phyloP scores from a whole-genome alignment of 2,888 invertebrate genomes.

The Drosophila pseudotakahashii region DNA sequence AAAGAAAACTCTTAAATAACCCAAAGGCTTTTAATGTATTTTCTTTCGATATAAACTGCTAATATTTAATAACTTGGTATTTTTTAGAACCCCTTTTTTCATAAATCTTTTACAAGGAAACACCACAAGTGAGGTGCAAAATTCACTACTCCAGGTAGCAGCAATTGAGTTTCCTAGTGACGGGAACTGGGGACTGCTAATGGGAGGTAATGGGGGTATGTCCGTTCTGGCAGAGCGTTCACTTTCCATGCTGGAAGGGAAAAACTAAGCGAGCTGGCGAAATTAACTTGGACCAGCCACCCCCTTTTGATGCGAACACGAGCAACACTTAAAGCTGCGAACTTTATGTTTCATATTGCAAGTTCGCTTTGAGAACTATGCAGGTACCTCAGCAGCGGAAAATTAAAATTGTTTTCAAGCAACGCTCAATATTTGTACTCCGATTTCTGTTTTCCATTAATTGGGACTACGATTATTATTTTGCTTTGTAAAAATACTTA shows the following conservation, averaged over 20 bases:
- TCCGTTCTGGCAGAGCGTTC: slow-evolving; percentile 9
- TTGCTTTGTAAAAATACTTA: neutral
- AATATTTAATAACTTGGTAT: too few species aligned
- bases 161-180: slow-evolving; percentile 10
- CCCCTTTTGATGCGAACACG: slow-evolving; percentile 3
- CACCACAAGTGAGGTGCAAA: slow-evolving; percentile 20
- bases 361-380: slow-evolving; percentile 3
- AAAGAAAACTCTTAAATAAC: neutral
- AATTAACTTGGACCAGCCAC: slow-evolving; percentile 26
- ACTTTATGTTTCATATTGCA: slow-evolving; percentile 12
- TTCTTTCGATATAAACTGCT: neutral
- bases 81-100: neutral
- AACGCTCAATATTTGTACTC: neutral
- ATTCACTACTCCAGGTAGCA: neutral
- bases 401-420: neutral
- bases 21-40: neutral
- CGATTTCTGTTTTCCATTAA: neutral
- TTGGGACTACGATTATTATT: neutral
- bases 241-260: slow-evolving; percentile 22
- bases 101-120: neutral
- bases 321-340: slow-evolving; percentile 1
- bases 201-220: neutral
- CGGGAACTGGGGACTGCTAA: slow-evolving; percentile 7
- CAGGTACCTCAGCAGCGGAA: too few species aligned
- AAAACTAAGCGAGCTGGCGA: slow-evolving; percentile 26